Percentiles rank a stretch among this genome's conserved stretches.
These are phyloP conservation scores for Melierax canorus DNA, from an alignment of 2,113 vertebrate species.

Conservation along the genomic window DNA sequence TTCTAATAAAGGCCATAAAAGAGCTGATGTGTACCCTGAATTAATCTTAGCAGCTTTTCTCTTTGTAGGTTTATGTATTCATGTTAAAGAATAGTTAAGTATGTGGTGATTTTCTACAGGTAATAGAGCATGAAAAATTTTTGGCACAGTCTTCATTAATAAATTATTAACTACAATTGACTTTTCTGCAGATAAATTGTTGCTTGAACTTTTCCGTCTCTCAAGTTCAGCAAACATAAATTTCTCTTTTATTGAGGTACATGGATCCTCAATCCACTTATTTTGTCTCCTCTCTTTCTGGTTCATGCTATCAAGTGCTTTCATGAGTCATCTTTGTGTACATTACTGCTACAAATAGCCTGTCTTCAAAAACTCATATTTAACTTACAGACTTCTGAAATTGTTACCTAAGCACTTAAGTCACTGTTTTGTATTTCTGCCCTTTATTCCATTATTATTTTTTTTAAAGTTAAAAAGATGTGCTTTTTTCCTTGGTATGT, in stretches of 20 bases:
- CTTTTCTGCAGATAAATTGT: not conserved
- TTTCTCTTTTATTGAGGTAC: not conserved
- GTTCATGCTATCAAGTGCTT: not conserved
- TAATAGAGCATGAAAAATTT: not conserved
- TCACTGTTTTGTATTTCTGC: not conserved
- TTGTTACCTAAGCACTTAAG: not conserved
- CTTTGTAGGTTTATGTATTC: not conserved
- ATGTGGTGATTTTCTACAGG: not conserved
- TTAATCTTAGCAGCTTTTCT: not conserved
- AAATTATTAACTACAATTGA: not conserved
- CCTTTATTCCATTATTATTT: not conserved
- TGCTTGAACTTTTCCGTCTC: not conserved
- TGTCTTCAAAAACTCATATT: not conserved
- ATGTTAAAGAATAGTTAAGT: not conserved
- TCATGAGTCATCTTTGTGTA: not conserved
- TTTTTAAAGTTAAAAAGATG: not conserved
- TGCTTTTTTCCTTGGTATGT: not conserved
- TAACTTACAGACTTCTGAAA: not conserved
- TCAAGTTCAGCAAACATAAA: not conserved
- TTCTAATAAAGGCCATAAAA: not conserved
- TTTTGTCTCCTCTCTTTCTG: not conserved
- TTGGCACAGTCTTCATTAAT: not conserved
- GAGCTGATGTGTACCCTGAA: not conserved
- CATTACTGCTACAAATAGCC: not conserved
- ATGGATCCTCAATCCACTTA: not conserved